Evolutionary conservation across 2,888 invertebrate genomes (phyloP), one percentile per base, ranked within the genome.

Genomic region (Choristoneura rosaceana): DNA sequence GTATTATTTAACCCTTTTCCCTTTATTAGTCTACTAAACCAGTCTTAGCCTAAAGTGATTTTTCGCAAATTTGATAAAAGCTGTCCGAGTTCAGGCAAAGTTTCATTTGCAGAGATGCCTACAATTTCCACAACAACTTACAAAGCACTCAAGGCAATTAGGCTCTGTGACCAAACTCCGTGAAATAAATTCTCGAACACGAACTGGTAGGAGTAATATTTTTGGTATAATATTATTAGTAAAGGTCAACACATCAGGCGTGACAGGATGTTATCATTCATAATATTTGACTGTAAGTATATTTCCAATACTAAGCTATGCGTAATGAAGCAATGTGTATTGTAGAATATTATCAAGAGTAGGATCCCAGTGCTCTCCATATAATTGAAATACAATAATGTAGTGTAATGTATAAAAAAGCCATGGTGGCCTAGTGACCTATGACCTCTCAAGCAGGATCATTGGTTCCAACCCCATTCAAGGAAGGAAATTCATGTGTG

Each of bases 131-230:
- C 12, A 61, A 69, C 65, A 66, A 66, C 41, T 50, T 52, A 61
- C 50, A 50, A 50, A 69, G 41, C 61, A 69, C 50, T 69, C 50
- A 61, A 61, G 68, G 38, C 68, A 61, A 61, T 69, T 61, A 69
- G 38, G 68, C 34, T 41, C 64, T 50, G 68, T 41, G 50, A 50
- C 68, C 50, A 50, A 69, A 69, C 61, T 61, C 12, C 41, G 41
- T 69, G 61, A 41, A 69, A 66, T 66, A 41, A 66, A 69, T 61
- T 17, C 50, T 50, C 9, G 38, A 55, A 55, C 55, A 55, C 12
- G 25, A 55, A 55, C 55, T 55, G 50, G 25, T 55, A 12, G 25
- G 55, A 17, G 55, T 10, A 12, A 55, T 25, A 10, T 55, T 55
- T 55, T 55, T 55, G 55, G 55, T 25, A 55, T 8, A 25, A 12